Conservation (phyloP, 2,113 vertebrate species). For the Hoplias malabaricus region DNA sequence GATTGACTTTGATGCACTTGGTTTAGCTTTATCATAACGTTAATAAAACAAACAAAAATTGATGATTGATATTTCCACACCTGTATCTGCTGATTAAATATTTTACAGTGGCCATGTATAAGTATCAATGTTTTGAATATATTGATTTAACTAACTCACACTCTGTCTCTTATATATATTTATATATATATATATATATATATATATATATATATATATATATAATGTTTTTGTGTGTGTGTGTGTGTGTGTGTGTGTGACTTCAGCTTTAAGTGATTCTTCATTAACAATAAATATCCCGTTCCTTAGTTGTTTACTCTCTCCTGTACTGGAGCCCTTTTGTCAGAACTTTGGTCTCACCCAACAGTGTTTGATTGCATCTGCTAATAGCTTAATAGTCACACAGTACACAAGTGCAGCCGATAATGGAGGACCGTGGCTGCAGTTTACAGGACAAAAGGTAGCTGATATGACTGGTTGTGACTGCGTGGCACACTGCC, state of each 20-base stretch:
- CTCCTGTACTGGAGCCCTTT: background rate
- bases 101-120: too few relatives aligned
- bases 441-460: constrained; percentile 3
- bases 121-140: too few relatives aligned
- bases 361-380: background rate
- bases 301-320: background rate
- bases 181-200: too few relatives aligned
- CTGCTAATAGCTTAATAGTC: background rate
- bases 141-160: too few relatives aligned
- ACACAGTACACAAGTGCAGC: background rate
- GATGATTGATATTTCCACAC: background rate
- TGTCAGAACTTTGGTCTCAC: background rate
- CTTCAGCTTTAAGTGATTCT: background rate
- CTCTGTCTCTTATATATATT: too few relatives aligned
- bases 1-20: background rate
- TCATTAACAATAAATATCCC: background rate
- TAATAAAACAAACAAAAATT: background rate
- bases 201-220: background rate
- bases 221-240: background rate
- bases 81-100: background rate
- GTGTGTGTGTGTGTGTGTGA: background rate
- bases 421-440: background rate
- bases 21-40: background rate
- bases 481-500: background rate
- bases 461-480: constrained; percentile 1